These are phyloP conservation scores for Eospalax fontanierii DNA, from an alignment of 2,797 vertebrate species.

Conservation along the genomic window DNA sequence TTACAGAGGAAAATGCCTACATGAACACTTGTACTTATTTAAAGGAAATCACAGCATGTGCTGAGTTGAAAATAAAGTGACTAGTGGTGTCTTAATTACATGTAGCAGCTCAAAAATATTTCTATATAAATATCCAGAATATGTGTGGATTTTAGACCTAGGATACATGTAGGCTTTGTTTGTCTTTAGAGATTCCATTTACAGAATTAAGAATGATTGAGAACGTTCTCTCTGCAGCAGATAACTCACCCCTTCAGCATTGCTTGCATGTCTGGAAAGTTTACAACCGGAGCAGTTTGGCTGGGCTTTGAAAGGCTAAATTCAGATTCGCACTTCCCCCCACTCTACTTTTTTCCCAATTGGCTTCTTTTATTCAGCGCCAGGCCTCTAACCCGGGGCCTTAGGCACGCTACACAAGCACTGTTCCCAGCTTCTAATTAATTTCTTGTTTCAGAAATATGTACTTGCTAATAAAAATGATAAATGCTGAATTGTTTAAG, in stretches of 20 bases:
- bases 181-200: constrained; percentile 11
- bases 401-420: neutral
- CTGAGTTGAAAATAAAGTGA: constrained; percentile 25
- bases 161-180: neutral
- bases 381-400: neutral
- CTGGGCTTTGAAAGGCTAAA: constrained; percentile 1
- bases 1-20: neutral
- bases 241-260: neutral
- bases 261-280: constrained; percentile 24
- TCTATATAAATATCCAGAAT: constrained; percentile 41
- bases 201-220: neutral
- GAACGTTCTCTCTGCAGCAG: constrained; percentile 15
- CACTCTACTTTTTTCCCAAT: neutral
- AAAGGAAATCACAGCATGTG: neutral
- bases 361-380: neutral
- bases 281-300: constrained; percentile 4
- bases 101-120: neutral
- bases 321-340: constrained; percentile 15
- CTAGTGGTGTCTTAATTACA: constrained; percentile 17
- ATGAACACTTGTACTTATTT: neutral
- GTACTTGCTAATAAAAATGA: constrained; percentile 13
- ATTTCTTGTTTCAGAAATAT: constrained; percentile 39
- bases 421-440: neutral
- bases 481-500: constrained; percentile 6
- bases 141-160: constrained; percentile 31